Percentiles rank a stretch among this genome's conserved stretches.
phyloP scores from a whole-genome alignment of 2,888 invertebrate genomes.

The Tetranychus truncatus region DNA sequence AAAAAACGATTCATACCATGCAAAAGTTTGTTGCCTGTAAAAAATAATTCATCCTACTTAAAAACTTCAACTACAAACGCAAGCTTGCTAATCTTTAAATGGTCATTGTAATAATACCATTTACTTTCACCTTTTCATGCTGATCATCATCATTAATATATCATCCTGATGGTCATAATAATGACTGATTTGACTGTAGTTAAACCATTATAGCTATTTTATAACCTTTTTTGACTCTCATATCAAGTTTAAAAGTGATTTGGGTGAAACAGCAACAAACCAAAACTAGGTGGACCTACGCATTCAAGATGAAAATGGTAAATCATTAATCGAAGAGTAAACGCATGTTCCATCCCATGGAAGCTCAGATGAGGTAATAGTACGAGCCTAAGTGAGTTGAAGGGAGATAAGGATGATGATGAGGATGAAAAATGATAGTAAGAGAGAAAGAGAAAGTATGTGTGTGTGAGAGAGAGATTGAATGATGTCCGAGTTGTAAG shows the following conservation, averaged over 20 bases:
- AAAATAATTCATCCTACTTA: not conserved
- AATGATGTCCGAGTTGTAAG: not conserved
- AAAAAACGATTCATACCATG: too few species aligned
- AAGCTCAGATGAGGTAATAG: not conserved
- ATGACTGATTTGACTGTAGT: too few species aligned
- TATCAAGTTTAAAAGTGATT: not conserved
- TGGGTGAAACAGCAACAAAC: not conserved
- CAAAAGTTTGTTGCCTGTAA: too few species aligned
- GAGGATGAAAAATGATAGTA: too few species aligned
- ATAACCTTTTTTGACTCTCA: too few species aligned
- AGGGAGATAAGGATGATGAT: not conserved
- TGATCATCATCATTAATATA: not conserved
- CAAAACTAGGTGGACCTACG: not conserved
- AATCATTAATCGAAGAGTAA: not conserved
- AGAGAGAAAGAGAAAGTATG: too few species aligned
- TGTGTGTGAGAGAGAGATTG: not conserved
- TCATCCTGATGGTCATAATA: not conserved
- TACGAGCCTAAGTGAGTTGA: not conserved
- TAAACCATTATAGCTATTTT: too few species aligned
- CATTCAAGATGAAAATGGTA: not conserved
- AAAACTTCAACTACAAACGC: not conserved
- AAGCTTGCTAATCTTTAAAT: not conserved
- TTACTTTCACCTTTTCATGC: not conserved
- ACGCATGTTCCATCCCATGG: slow-evolving; percentile 1
- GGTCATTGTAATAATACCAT: not conserved